Percentiles rank a stretch among this genome's conserved stretches.
Conservation (phyloP, 2,797 vertebrate genomes). For the Anguilla megastoma region DNA sequence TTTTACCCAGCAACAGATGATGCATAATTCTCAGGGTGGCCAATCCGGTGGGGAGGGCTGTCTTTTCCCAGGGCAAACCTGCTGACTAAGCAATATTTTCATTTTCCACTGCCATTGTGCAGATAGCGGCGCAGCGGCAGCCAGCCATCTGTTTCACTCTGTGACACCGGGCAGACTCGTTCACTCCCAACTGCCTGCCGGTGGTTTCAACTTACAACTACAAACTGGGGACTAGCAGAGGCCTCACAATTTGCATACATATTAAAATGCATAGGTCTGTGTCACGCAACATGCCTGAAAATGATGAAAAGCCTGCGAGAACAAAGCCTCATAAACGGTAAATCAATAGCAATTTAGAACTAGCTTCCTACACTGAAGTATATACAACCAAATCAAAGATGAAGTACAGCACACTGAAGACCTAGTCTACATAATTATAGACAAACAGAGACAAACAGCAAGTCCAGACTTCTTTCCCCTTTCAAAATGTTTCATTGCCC, state of each 20-base stretch:
- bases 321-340: background rate
- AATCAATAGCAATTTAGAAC: background rate
- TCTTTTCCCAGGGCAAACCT: slow-evolving; percentile 28
- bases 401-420: background rate
- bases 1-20: slow-evolving; percentile 28
- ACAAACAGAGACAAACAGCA: background rate
- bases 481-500: background rate
- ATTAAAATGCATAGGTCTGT: background rate
- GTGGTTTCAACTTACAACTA: slow-evolving; percentile 21
- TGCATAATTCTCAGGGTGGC: slow-evolving; percentile 27
- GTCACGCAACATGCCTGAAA: background rate
- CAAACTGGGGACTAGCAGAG: background rate
- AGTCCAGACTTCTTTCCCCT: background rate
- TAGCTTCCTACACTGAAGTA: background rate
- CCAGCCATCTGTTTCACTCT: slow-evolving; percentile 61
- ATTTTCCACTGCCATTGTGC: slow-evolving; percentile 61
- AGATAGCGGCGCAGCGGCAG: slow-evolving; percentile 39
- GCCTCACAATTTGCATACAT: background rate
- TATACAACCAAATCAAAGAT: background rate
- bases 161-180: slow-evolving; percentile 50
- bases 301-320: background rate
- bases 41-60: slow-evolving; percentile 25
- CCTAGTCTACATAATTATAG: background rate
- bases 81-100: slow-evolving; percentile 39
- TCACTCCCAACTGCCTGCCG: slow-evolving; percentile 49